Base-by-base conservation (phyloP, 1,140 invertebrate genomes). In the Drosophila sproati region DNA sequence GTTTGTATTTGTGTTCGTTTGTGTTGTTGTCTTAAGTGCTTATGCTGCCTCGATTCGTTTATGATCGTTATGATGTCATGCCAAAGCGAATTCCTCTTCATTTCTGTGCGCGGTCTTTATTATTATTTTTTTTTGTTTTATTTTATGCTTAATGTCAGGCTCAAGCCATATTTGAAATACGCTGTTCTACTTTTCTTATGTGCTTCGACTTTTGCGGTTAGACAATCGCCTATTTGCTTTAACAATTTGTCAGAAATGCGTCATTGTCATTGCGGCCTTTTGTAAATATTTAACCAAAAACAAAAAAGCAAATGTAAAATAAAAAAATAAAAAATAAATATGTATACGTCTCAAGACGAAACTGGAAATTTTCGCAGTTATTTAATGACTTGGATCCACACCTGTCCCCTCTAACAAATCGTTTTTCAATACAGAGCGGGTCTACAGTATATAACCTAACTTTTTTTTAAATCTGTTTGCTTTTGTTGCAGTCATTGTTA, bases 41-140 rank as follows among this genome's bases (percentile, higher is more conserved):
- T 62, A 86, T 74, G 80, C 78, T 86, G 75, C 78, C 78, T 71
- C 71, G 47, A 72, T 73, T 70, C 70, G 45, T 47, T 62, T 63
- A 71, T 63, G 67, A 64, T 72, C 69, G 77, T 83, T 88, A 88
- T 88, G 83, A 89, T 88, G 83, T 88, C 83, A 88, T 88, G 85
- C 85, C 77, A 75, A 66, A 74, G 60, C 75, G 20, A 81, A 86
- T 86, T 86, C 82, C 81, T 82, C 82, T 78, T 77, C 69, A 52
- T 78, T 83, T 81, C 39, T 60, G 37, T 73, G 39, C 41, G 37
- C 35, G 39, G 54, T 75, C 77, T 79, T 56, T 43, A 32, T 64
- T 56, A 54, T 52, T 77, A 8, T 78, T 43, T 68, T n/a, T 6
- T 28, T 66, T 52, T 77, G 29, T 56, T 45, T 47, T 66, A 41